Percentiles rank a stretch among this genome's conserved stretches.
These are phyloP conservation scores for Drosophila pullipes DNA, from an alignment of 2,888 invertebrate species.

Conservation along the genomic window DNA sequence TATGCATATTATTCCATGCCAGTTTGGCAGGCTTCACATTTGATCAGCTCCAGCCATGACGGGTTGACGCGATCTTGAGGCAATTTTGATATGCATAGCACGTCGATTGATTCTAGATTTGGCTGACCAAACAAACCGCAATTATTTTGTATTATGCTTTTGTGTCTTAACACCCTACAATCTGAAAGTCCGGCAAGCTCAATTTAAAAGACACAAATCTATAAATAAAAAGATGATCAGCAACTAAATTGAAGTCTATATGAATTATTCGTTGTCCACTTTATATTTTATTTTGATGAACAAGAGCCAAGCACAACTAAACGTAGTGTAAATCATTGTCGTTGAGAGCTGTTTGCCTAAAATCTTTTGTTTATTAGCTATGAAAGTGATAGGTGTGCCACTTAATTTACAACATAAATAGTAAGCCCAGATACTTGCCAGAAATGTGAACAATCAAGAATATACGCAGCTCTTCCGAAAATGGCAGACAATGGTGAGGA, in stretches of 20 bases:
- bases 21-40: slow-evolving; percentile 52
- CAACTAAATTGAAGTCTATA: not conserved
- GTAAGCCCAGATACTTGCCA: slow-evolving; percentile 39
- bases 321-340: slow-evolving; percentile 48
- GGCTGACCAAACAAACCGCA: slow-evolving; percentile 66
- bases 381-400: slow-evolving; percentile 71
- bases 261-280: not conserved
- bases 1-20: slow-evolving; percentile 49
- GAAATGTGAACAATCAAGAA: slow-evolving; percentile 41
- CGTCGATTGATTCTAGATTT: slow-evolving; percentile 71
- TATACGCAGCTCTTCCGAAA: slow-evolving; percentile 43
- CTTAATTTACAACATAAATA: slow-evolving; percentile 52
- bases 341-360: not conserved
- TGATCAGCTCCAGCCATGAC: slow-evolving; percentile 30
- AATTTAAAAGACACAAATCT: not conserved
- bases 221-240: not conserved
- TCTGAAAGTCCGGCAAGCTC: slow-evolving; percentile 4
- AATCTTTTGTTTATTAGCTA: slow-evolving; percentile 35
- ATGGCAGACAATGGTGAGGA: slow-evolving; percentile 59
- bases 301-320: not conserved
- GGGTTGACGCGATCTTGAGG: slow-evolving; percentile 45
- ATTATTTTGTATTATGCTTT: slow-evolving; percentile 70
- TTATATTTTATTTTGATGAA: not conserved
- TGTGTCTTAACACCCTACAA: slow-evolving; percentile 49
- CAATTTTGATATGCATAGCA: slow-evolving; percentile 56